Conservation (phyloP, 2,888 invertebrate genomes). For the Drosophila nigritarsus region DNA sequence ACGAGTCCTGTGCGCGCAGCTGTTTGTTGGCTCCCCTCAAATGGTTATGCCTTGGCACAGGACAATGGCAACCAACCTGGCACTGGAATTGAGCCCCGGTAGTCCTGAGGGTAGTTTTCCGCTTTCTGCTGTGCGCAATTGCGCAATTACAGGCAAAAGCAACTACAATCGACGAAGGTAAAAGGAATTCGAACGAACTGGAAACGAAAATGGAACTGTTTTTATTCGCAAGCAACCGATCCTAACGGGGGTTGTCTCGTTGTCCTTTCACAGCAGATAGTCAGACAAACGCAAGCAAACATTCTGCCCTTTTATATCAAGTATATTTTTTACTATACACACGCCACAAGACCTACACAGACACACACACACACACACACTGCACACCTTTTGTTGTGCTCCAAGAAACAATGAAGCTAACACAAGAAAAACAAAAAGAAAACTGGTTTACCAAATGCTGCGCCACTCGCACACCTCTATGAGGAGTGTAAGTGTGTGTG, state of each 20-base stretch:
- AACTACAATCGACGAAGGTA: constrained; percentile 10
- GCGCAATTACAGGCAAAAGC: constrained; percentile 66
- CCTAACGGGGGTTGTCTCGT: constrained; percentile 57
- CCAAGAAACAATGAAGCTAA: constrained; percentile 28
- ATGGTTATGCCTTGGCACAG: constrained; percentile 60
- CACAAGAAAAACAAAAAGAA: constrained; percentile 22
- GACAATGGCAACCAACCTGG: constrained; percentile 56
- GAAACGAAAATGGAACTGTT: constrained; percentile 48
- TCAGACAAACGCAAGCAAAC: constrained; percentile 44
- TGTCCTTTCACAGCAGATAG: constrained; percentile 12
- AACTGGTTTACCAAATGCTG: constrained; percentile 74
- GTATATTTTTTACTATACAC: constrained; percentile 15
- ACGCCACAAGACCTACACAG: constrained; percentile 14
- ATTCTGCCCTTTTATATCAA: constrained; percentile 25
- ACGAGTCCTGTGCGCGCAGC: constrained; percentile 70
- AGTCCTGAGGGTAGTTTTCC: constrained; percentile 41
- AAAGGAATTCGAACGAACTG: constrained; percentile 11
- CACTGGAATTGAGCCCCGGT: neutral
- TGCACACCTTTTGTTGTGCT: constrained; percentile 62
- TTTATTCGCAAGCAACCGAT: constrained; percentile 51
- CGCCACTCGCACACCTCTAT: constrained; percentile 19
- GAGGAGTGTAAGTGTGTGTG: constrained; percentile 3
- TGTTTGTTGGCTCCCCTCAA: constrained; percentile 53
- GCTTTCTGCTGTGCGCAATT: constrained; percentile 60
- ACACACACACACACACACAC: constrained; percentile 13